Evolutionary conservation across 1,140 invertebrate genomes (phyloP).

Genomic region (Listronotus oregonensis): DNA sequence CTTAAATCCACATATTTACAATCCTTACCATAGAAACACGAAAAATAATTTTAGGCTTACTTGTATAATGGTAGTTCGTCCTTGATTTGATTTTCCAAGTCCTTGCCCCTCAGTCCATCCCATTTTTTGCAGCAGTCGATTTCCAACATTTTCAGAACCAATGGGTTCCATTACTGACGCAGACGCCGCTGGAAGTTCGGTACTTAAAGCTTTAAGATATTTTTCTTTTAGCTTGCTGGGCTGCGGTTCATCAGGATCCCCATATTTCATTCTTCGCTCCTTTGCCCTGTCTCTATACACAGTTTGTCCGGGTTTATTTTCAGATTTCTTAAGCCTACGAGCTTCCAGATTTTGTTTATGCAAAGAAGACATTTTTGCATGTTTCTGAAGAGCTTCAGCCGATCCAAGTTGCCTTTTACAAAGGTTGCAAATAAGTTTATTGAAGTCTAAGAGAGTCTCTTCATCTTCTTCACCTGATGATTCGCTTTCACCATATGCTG

Average conservation of each 20-base stretch:
- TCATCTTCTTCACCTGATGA: conserved; percentile 61
- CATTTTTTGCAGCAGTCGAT: conserved; percentile 96
- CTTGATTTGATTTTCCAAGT: conserved; percentile 90
- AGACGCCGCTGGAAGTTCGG: conserved; percentile 50
- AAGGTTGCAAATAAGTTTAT: conserved; percentile 89
- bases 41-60: conserved; percentile 59
- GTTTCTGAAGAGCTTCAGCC: conserved; percentile 85
- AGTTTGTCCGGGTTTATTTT: conserved; percentile 57
- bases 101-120: conserved; percentile 97
- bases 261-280: conserved; percentile 92
- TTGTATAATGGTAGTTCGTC: conserved; percentile 90
- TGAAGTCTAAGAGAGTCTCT: conserved; percentile 78
- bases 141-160: conserved; percentile 87
- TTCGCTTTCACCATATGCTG: conserved; percentile 75
- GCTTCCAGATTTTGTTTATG: conserved; percentile 90
- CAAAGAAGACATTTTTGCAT: conserved; percentile 91
- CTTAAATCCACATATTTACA: too few species aligned
- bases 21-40: too few species aligned
- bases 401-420: conserved; percentile 95
- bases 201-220: conserved; percentile 54
- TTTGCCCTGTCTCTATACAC: conserved; percentile 91
- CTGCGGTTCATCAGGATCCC: conserved; percentile 80
- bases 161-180: conserved; percentile 64
- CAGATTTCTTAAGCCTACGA: conserved; percentile 40
- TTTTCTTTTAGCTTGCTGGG: conserved; percentile 73